Evolutionary conservation across 2,797 vertebrate genomes (phyloP).

Genomic region (Saxicola maurus): DNA sequence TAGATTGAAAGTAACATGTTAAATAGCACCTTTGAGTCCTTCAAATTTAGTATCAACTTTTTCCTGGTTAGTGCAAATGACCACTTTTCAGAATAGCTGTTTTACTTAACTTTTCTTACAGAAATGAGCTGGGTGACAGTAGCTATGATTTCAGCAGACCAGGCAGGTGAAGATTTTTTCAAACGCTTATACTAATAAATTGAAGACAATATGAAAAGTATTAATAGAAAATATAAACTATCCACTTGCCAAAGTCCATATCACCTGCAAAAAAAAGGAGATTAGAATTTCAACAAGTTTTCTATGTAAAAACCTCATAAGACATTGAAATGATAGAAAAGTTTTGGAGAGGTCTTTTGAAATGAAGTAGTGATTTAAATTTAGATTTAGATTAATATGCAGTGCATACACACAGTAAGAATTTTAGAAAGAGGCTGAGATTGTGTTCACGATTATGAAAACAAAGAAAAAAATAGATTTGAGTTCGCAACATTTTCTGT

Average conservation of each 20-base stretch:
- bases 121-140: background rate
- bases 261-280: background rate
- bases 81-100: background rate
- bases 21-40: background rate
- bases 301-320: background rate
- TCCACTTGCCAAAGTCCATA: background rate
- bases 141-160: background rate
- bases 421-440: background rate
- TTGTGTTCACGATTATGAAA: background rate
- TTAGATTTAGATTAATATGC: background rate
- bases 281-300: background rate
- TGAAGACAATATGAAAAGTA: background rate
- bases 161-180: background rate
- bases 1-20: background rate
- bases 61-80: background rate
- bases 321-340: background rate
- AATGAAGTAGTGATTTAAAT: background rate
- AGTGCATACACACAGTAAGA: background rate
- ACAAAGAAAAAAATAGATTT: background rate
- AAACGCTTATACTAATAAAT: background rate
- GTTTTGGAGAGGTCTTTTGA: background rate
- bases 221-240: background rate
- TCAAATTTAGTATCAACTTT: background rate
- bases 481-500: background rate
- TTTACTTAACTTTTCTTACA: background rate